Conservation (phyloP, 2,888 invertebrate genomes). For the Lacanobia wlatinum region DNA sequence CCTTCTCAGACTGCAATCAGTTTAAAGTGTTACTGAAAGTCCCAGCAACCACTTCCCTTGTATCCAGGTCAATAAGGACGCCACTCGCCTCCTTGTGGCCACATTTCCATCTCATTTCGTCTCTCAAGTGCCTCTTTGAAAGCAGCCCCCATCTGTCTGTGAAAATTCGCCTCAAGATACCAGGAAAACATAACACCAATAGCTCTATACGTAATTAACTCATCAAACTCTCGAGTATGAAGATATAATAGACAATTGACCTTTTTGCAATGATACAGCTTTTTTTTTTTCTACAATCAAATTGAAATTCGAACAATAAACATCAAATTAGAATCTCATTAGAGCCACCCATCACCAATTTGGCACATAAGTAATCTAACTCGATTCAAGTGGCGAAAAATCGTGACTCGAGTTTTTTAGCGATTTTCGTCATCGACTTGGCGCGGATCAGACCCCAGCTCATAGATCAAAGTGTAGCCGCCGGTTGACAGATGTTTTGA, state of each 20-base stretch:
- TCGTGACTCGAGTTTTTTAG: conserved; percentile 71
- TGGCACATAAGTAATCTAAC: conserved; percentile 69
- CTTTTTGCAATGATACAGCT: conserved; percentile 60
- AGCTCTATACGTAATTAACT: conserved; percentile 54
- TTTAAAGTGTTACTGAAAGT: conserved; percentile 31
- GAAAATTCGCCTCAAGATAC: conserved; percentile 36
- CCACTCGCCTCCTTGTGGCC: conserved; percentile 42
- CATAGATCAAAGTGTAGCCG: conserved; percentile 85
- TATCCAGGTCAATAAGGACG: conserved; percentile 53
- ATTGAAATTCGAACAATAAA: conserved; percentile 67
- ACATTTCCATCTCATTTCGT: conserved; percentile 56
- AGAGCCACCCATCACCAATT: conserved; percentile 65
- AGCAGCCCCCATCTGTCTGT: conserved; percentile 20
- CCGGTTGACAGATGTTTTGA: conserved; percentile 88
- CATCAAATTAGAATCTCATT: conserved; percentile 73
- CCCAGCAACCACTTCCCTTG: conserved; percentile 24
- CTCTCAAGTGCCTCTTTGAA: conserved; percentile 36
- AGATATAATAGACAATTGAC: conserved; percentile 53
- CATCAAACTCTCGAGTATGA: conserved; percentile 53
- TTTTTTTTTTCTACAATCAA: conserved; percentile 56
- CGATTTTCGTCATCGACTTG: conserved; percentile 61
- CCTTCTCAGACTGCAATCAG: conserved; percentile 20
- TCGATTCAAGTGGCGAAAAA: conserved; percentile 69
- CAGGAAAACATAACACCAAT: conserved; percentile 37
- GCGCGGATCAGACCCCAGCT: conserved; percentile 44